phyloP scores from a whole-genome alignment of 2,888 invertebrate genomes.

The Conus canariensis region DNA sequence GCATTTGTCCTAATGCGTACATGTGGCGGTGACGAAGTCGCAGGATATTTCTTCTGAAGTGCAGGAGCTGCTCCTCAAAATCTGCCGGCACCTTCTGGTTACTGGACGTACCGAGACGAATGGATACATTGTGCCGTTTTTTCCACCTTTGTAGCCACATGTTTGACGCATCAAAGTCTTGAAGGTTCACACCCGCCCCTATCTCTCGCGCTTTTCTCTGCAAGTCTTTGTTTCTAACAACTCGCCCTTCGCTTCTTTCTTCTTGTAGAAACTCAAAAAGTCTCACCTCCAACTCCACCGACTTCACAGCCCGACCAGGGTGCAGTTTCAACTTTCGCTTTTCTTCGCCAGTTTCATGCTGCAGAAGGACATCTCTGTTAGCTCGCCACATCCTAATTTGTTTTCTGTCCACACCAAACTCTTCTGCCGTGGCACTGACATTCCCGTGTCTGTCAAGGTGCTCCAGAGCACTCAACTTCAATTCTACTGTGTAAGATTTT shows the following conservation, averaged over 20 bases:
- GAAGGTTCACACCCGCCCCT: not conserved
- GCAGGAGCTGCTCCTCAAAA: conserved; percentile 13
- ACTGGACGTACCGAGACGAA: not conserved
- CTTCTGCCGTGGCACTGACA: conserved; percentile 8
- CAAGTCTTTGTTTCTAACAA: not conserved
- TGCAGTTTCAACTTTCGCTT: conserved; percentile 5
- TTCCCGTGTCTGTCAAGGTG: too few relatives aligned
- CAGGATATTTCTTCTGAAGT: conserved; percentile 7
- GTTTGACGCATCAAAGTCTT: not conserved
- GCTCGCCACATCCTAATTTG: not conserved
- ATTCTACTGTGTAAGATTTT: too few relatives aligned
- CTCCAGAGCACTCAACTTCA: too few relatives aligned
- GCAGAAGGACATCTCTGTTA: not conserved
- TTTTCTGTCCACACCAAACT: conserved; percentile 21
- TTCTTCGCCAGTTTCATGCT: conserved; percentile 8
- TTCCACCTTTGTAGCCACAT: not conserved
- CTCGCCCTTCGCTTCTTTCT: not conserved
- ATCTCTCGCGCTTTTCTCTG: not conserved
- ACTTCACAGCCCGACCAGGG: not conserved
- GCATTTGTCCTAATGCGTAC: conserved; percentile 16
- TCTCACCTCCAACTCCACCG: not conserved
- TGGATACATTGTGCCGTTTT: not conserved
- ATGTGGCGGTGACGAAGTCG: not conserved
- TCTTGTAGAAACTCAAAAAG: conserved; percentile 9
- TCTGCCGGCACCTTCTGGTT: conserved; percentile 22